A percentile compares a stretch with the other conserved stretches of the same genome.
Conservation (phyloP, 2,888 invertebrate genomes). For the Morpho helenor region DNA sequence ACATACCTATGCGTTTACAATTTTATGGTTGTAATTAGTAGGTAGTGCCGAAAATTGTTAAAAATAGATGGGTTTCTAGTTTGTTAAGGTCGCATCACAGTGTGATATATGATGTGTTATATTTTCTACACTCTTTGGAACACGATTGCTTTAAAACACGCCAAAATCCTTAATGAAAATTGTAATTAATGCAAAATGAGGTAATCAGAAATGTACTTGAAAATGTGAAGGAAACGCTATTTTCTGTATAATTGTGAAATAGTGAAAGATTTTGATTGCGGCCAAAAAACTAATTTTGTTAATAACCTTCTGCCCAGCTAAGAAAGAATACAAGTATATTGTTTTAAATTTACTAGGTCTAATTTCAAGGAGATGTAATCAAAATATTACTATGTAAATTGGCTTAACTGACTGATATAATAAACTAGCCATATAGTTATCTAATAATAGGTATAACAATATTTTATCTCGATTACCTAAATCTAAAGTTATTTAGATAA, state of each 20-base stretch:
- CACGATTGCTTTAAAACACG: constrained; percentile 16
- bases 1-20: constrained; percentile 32
- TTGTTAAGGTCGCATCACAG: constrained; percentile 21
- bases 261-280: constrained; percentile 10
- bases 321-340: constrained; percentile 6
- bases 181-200: constrained; percentile 23
- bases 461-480: constrained; percentile 32
- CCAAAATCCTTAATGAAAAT: constrained; percentile 24
- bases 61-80: constrained; percentile 20
- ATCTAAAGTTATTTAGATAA: constrained; percentile 33
- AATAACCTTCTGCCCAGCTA: constrained; percentile 18
- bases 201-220: neutral
- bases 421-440: constrained; percentile 26
- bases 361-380: constrained; percentile 17
- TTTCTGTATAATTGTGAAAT: constrained; percentile 13
- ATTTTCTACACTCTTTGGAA: constrained; percentile 22
- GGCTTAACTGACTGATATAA: constrained; percentile 17
- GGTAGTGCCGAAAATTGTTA: constrained; percentile 21
- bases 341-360: constrained; percentile 19
- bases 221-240: constrained; percentile 15
- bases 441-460: constrained; percentile 26
- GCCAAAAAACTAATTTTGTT: constrained; percentile 17
- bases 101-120: constrained; percentile 23
- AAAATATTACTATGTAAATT: constrained; percentile 6
- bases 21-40: constrained; percentile 24